Percentiles rank a stretch among this genome's conserved stretches.
These are phyloP conservation scores for Hirtodrosophila histrioides DNA, from an alignment of 2,888 invertebrate species.

Conservation along the genomic window DNA sequence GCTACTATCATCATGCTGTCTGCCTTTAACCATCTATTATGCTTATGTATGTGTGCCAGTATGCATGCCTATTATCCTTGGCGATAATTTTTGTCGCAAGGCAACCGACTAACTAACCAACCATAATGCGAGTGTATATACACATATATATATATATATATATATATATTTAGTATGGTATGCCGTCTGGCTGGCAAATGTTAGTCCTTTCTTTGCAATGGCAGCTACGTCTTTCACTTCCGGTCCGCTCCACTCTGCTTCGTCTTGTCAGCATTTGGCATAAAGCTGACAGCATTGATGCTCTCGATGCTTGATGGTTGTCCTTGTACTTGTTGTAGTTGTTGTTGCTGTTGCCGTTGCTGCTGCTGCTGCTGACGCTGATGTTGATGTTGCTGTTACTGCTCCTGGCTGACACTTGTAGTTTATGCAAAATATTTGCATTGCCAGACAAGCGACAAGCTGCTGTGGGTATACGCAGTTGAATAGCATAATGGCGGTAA, in stretches of 20 bases:
- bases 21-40: slow-evolving; percentile 6
- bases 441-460: slow-evolving; percentile 42
- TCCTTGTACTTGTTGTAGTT: slow-evolving; percentile 10
- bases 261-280: slow-evolving; percentile 36
- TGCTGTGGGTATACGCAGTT: slow-evolving; percentile 1
- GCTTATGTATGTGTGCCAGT: slow-evolving; percentile 1
- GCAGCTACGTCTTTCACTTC: too few species aligned
- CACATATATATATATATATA: too few species aligned
- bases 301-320: slow-evolving; percentile 31
- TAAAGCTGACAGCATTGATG: slow-evolving; percentile 44
- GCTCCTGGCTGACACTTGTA: slow-evolving; percentile 41
- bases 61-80: slow-evolving; percentile 29
- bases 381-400: slow-evolving; percentile 3
- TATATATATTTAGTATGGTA: too few species aligned
- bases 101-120: not conserved
- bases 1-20: not conserved
- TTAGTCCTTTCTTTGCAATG: not conserved
- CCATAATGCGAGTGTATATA: too few species aligned
- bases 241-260: slow-evolving; percentile 2
- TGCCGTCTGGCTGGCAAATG: not conserved
- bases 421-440: slow-evolving; percentile 58
- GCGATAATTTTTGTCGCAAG: slow-evolving; percentile 26
- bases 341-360: not conserved
- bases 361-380: not conserved
- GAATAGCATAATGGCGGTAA: not conserved